Evolutionary conservation across 2,797 vertebrate species (phyloP).

Genomic region (Diplodus puntazzo): DNA sequence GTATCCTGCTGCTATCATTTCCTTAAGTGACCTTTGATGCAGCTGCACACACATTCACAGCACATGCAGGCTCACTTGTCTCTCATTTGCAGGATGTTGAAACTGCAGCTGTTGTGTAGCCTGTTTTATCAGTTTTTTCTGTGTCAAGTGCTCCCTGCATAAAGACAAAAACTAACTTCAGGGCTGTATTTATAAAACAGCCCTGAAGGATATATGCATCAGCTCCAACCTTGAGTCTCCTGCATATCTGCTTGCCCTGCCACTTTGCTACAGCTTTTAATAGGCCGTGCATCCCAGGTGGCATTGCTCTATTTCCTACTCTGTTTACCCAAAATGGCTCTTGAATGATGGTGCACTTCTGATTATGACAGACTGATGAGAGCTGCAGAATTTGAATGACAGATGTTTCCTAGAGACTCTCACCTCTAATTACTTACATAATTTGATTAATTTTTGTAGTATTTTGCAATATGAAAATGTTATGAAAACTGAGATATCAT

Average conservation of each 20-base stretch:
- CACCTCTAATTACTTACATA: background rate
- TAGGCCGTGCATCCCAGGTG: conserved; percentile 60
- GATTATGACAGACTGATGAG: conserved; percentile 1
- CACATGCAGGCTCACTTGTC: background rate
- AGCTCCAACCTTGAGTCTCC: conserved; percentile 66
- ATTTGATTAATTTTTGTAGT: background rate
- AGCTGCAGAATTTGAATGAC: background rate
- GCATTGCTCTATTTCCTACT: conserved; percentile 63
- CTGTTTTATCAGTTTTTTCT: conserved; percentile 6
- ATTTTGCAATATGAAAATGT: background rate
- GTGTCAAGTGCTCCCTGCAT: conserved; percentile 30
- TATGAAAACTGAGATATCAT: background rate
- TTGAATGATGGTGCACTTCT: conserved; percentile 31
- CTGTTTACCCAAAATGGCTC: conserved; percentile 50
- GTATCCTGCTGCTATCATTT: background rate
- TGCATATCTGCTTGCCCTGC: conserved; percentile 38
- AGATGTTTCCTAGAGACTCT: background rate
- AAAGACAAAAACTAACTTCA: conserved; percentile 19
- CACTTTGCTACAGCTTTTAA: conserved; percentile 66
- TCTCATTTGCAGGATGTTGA: conserved; percentile 1
- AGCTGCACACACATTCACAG: background rate
- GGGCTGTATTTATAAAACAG: conserved; percentile 55
- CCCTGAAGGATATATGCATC: conserved; percentile 55
- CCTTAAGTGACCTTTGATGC: conserved; percentile 10
- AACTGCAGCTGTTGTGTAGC: background rate